A percentile compares a stretch with the other conserved stretches of the same genome.
Conservation (phyloP, 2,797 vertebrate species). For the Limnodromus scolopaceus region DNA sequence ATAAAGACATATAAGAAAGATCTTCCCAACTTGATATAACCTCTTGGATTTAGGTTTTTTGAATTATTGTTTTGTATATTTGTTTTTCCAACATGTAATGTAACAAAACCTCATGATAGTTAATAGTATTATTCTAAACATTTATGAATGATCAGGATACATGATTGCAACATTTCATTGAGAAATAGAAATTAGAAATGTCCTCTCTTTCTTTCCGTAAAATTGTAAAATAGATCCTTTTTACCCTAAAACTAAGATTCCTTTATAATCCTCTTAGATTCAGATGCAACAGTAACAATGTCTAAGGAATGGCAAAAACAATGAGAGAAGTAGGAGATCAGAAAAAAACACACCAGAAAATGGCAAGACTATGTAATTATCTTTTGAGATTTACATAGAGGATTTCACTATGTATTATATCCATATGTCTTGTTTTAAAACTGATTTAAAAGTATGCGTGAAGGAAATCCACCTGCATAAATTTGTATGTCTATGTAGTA, state of each 20-base stretch:
- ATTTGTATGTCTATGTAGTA: neutral
- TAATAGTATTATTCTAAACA: neutral
- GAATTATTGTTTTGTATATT: rapidly evolving
- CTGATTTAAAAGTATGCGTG: neutral
- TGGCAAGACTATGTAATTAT: neutral
- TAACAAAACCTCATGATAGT: neutral
- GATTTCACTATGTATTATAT: neutral
- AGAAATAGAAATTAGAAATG: neutral
- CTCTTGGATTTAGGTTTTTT: neutral
- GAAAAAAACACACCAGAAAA: neutral
- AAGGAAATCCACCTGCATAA: neutral
- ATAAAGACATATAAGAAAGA: neutral
- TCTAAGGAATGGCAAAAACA: neutral
- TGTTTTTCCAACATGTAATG: neutral
- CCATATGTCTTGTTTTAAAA: neutral
- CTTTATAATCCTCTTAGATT: neutral
- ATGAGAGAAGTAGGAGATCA: neutral
- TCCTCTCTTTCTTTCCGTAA: neutral
- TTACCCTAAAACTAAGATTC: neutral
- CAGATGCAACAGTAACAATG: neutral
- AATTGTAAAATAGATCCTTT: neutral
- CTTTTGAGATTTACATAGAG: neutral
- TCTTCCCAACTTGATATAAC: neutral
- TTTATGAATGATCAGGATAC: neutral
- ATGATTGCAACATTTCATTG: neutral